These are phyloP conservation scores for Propsilocerus akamusi DNA, from an alignment of 1,140 invertebrate species.

Conservation along the genomic window DNA sequence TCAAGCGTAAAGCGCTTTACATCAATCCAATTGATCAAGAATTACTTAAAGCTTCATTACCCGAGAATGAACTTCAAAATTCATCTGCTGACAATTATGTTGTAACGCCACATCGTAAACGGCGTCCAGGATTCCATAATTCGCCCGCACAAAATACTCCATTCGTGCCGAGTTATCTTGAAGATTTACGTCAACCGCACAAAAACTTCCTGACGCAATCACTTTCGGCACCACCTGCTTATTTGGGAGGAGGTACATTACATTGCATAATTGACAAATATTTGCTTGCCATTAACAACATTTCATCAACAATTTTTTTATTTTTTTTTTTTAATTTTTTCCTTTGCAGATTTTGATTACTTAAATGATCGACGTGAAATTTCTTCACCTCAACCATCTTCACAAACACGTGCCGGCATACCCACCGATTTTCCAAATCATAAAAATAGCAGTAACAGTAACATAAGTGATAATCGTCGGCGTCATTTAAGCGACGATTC, in stretches of 20 bases:
- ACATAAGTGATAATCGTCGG: conserved; percentile 8
- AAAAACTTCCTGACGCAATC: conserved; percentile 15
- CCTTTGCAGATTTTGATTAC: not conserved
- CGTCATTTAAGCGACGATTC: conserved; percentile 15
- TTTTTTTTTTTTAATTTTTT: too few relatives aligned
- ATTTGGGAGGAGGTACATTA: conserved; percentile 9
- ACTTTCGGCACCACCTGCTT: conserved; percentile 16
- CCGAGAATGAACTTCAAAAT: conserved; percentile 40
- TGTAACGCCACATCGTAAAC: conserved; percentile 64
- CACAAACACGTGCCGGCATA: conserved; percentile 10
- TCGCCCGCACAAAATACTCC: conserved; percentile 67
- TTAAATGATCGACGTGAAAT: conserved; percentile 11
- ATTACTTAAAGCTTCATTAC: conserved; percentile 31
- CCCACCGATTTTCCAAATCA: conserved; percentile 9
- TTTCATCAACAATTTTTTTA: not conserved
- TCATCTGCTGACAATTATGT: conserved; percentile 50
- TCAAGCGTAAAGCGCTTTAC: conserved; percentile 42
- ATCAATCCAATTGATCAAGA: conserved; percentile 39
- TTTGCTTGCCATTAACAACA: not conserved
- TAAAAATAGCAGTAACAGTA: conserved; percentile 10
- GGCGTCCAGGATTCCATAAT: conserved; percentile 66
- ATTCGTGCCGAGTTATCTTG: conserved; percentile 53
- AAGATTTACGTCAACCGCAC: conserved; percentile 28
- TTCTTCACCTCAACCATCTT: conserved; percentile 13
- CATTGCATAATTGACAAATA: not conserved